Conservation (phyloP, 2,888 invertebrate species). For the Mythimna albipuncta region DNA sequence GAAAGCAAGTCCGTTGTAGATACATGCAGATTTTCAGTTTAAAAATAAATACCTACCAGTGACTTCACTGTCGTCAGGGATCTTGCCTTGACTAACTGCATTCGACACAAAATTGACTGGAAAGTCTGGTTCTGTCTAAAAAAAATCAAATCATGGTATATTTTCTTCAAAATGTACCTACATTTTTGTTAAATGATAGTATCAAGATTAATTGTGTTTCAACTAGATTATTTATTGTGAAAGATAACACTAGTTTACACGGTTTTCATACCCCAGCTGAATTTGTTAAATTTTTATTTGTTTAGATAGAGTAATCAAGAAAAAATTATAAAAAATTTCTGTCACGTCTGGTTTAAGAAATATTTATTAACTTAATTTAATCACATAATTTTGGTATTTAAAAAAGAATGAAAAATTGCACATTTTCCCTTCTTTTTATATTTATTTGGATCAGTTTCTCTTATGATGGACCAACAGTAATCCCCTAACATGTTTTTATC, state of each 20-base stretch:
- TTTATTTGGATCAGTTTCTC: too few relatives aligned
- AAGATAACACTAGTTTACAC: neutral
- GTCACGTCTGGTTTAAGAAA: too few relatives aligned
- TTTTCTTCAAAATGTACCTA: neutral
- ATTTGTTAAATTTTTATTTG: too few relatives aligned
- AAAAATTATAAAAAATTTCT: too few relatives aligned
- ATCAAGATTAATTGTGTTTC: neutral
- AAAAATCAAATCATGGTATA: neutral
- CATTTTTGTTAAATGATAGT: constrained; percentile 1
- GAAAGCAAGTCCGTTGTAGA: neutral
- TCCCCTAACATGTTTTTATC: too few relatives aligned
- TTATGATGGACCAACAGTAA: too few relatives aligned
- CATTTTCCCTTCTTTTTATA: too few relatives aligned
- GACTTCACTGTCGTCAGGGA: constrained; percentile 4
- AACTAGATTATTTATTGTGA: neutral
- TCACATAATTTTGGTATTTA: too few relatives aligned
- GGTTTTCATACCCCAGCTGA: too few relatives aligned
- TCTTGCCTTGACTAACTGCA: constrained; percentile 54
- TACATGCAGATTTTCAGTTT: neutral
- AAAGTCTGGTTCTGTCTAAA: constrained; percentile 59
- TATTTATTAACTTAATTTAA: too few relatives aligned
- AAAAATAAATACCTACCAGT: constrained; percentile 22
- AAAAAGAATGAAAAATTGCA: too few relatives aligned
- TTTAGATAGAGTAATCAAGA: too few relatives aligned
- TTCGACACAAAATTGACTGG: constrained; percentile 52